Evolutionary conservation across 2,113 vertebrate species (phyloP).

Genomic region (Catharus minimus): DNA sequence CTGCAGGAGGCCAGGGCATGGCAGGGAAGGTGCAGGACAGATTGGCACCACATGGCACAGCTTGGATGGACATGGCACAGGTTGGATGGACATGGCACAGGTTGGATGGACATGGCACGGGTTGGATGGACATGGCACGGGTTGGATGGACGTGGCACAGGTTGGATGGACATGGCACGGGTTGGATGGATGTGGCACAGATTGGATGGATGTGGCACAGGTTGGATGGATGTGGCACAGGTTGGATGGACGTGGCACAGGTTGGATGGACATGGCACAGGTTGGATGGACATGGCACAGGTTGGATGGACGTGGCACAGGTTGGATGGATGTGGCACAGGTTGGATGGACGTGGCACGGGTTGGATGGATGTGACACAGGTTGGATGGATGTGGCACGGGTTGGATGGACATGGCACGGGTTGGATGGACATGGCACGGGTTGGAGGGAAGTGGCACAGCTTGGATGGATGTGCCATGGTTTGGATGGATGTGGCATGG

Average conservation of each 20-base stretch:
- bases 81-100: no score
- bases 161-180: no score
- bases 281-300: background rate
- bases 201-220: no score
- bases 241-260: background rate
- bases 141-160: no score
- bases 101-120: background rate
- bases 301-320: background rate
- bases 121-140: background rate
- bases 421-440: no score
- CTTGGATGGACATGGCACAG: no score
- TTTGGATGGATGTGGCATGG: background rate
- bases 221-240: background rate
- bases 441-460: no score
- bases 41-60: fast-evolving
- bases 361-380: no score
- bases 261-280: no score
- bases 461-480: no score
- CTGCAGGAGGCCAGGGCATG: background rate
- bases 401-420: background rate
- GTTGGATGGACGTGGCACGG: no score
- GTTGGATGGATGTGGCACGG: background rate
- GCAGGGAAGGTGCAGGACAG: background rate
- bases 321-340: background rate
- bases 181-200: no score